Percentiles rank a stretch among this genome's conserved stretches.
Conservation (phyloP, 2,797 vertebrate species). For the Naso thynnoides region DNA sequence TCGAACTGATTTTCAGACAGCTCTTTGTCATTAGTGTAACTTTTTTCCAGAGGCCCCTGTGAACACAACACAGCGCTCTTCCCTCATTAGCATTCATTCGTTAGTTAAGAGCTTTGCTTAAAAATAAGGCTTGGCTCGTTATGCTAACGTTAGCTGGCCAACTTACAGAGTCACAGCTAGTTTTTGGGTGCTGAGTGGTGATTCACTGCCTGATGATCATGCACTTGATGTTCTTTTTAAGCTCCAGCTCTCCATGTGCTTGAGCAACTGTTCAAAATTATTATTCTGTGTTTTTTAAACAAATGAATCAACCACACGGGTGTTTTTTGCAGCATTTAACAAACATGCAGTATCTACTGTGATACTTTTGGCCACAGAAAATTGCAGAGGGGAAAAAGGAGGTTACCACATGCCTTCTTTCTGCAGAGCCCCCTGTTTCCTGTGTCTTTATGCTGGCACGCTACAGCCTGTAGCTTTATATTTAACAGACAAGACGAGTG, state of each 20-base stretch:
- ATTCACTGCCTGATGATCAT: no score
- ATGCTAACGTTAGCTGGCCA: not conserved
- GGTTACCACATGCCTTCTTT: not conserved
- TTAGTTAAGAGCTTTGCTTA: not conserved
- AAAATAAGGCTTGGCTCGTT: not conserved
- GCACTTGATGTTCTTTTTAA: no score
- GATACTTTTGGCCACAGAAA: no score
- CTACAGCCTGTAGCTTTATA: not conserved
- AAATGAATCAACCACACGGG: no score
- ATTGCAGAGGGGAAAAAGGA: not conserved
- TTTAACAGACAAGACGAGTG: not conserved
- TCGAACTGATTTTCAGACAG: not conserved
- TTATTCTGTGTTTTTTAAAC: no score
- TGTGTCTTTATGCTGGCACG: not conserved
- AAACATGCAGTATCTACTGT: no score
- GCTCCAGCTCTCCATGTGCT: no score
- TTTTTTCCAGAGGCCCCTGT: not conserved
- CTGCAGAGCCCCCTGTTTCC: not conserved
- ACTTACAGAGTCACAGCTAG: not conserved
- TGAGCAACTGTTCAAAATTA: no score
- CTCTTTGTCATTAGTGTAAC: not conserved
- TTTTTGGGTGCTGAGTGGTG: not conserved
- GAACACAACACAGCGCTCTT: not conserved
- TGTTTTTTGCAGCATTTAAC: no score
- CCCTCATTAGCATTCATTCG: not conserved